Evolutionary conservation across 1,140 invertebrate genomes (phyloP).

Genomic region (Megathymus violae): DNA sequence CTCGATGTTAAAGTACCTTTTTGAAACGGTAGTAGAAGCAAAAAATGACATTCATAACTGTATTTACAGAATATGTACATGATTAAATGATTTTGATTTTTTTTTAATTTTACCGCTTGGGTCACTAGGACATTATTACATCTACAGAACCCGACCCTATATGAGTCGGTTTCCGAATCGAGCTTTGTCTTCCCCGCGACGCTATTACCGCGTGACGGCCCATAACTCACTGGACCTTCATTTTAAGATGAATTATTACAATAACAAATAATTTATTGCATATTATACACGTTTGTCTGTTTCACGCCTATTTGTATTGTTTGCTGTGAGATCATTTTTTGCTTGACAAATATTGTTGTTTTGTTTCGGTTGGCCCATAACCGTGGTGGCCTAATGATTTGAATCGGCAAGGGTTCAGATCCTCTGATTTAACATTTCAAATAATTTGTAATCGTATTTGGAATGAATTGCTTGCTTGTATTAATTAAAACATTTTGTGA

Average conservation of each 20-base stretch:
- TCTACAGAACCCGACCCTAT: conserved; percentile 10
- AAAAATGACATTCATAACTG: too few relatives aligned
- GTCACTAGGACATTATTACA: too few relatives aligned
- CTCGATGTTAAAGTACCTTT: too few relatives aligned
- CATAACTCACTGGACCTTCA: conserved; percentile 43
- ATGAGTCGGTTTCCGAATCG: conserved; percentile 13
- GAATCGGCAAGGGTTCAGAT: too few relatives aligned
- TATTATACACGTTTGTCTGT: conserved; percentile 23
- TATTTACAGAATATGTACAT: too few relatives aligned
- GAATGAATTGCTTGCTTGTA: too few relatives aligned
- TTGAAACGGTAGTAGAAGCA: too few relatives aligned
- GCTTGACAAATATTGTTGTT: neutral
- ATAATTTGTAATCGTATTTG: too few relatives aligned
- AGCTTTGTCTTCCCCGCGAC: conserved; percentile 55
- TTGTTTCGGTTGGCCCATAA: neutral
- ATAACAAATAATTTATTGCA: conserved; percentile 43
- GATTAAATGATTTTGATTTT: too few relatives aligned
- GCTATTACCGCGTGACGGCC: conserved; percentile 44
- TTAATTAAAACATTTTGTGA: too few relatives aligned
- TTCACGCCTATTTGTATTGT: conserved; percentile 23
- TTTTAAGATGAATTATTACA: conserved; percentile 39
- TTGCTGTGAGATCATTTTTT: conserved; percentile 18
- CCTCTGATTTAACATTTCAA: too few relatives aligned
- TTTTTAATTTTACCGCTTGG: too few relatives aligned
- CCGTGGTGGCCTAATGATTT: neutral